phyloP scores from a whole-genome alignment of 1,140 invertebrate species.

The Drosophila rufa region DNA sequence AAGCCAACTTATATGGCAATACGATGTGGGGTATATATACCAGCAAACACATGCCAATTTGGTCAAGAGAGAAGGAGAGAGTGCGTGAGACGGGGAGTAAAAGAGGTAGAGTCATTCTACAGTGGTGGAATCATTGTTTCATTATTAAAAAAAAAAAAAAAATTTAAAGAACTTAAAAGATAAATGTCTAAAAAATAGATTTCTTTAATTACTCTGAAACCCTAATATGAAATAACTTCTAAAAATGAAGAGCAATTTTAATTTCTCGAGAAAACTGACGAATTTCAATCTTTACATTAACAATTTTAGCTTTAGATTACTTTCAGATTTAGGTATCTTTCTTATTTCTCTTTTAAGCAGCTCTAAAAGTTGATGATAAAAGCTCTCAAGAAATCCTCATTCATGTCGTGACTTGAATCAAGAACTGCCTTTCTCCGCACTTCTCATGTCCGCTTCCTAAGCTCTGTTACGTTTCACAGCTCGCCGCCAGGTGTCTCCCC shows the following conservation, averaged over 20 bases:
- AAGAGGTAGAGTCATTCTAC: conserved; percentile 5
- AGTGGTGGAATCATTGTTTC: conserved; percentile 5
- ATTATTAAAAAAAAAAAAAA: not conserved
- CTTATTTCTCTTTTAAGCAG: too few relatives aligned
- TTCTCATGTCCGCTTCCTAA: conserved; percentile 4
- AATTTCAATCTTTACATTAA: too few relatives aligned
- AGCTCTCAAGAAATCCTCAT: too few relatives aligned
- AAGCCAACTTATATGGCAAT: conserved; percentile 63
- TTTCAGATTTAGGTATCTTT: too few relatives aligned
- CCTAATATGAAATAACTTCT: too few relatives aligned
- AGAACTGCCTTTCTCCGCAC: not conserved
- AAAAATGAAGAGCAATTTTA: not conserved
- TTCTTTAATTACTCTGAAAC: not conserved
- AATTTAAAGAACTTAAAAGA: not conserved
- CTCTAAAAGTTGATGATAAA: too few relatives aligned
- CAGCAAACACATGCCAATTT: conserved; percentile 41
- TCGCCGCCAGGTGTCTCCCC: conserved; percentile 1
- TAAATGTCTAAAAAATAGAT: not conserved
- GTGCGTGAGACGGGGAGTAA: conserved; percentile 1
- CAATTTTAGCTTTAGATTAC: too few relatives aligned
- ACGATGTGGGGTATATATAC: conserved; percentile 41
- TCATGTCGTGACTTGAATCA: not conserved
- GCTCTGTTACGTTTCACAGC: not conserved
- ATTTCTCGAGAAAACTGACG: too few relatives aligned
- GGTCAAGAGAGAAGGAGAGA: conserved; percentile 19